Base-by-base conservation (phyloP, 2,113 vertebrate genomes). In the Pycnonotus jocosus region DNA sequence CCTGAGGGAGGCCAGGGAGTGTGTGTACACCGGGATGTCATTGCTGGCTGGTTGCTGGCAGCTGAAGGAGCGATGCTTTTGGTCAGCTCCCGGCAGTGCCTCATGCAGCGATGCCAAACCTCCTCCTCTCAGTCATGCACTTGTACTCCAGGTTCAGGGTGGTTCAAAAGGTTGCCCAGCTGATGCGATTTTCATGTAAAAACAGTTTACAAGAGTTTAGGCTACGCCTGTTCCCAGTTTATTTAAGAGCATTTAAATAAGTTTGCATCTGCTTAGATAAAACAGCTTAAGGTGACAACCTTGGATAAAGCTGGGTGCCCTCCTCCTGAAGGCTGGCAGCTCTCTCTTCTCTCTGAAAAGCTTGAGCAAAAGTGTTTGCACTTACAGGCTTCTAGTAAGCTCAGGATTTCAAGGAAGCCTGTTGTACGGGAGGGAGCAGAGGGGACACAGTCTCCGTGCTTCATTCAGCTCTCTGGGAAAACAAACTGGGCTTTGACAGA, bases 11-110 rank as follows among this genome's bases (percentile, higher is more conserved):
- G 33, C 22, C 38, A 48, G 56, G 69, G 28, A 14, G 28, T 0
- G 1, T 4, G 1, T 0, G n/a, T 7, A 7, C 8, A 0, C 28
- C 4, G 5, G 61, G 76, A 31, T 12, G 5, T 37, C 77, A 1
- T 12, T 35, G 54, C 62, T 8, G 16, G 66, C 50, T 7, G 19
- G 8, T 9, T 56, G 38, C 47, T 11, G 14, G 73, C 69, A 80
- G 72, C 48, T 4, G 44, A 65, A 51, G 50, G 27, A 18, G 24
- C 0, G 0, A 15, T 9, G 44, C 20, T 60, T 69, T 50, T 2
- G 5, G 57, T 28, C 74, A 58, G 60, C 48, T 51, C 13, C 48
- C 0, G 11, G 66, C 58, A 51, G 19, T 5, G 35, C 64, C 69
- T 18, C 65, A 3, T 0, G 0, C 54, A 58, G 58, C 0, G 0